These are phyloP conservation scores for Acanthacorydalis orientalis DNA, from an alignment of 2,888 invertebrate genomes.

Conservation along the genomic window DNA sequence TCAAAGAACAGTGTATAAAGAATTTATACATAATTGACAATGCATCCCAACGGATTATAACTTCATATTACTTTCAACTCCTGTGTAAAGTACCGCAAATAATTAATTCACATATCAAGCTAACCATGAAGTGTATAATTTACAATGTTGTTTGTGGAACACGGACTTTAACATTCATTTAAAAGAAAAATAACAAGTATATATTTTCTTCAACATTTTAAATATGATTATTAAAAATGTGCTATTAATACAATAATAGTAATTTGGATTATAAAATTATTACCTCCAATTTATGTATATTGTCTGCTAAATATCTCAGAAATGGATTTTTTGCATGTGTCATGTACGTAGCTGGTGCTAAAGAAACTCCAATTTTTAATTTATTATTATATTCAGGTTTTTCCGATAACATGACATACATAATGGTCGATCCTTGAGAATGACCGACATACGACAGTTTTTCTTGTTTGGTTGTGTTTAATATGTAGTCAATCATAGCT, in stretches of 20 bases:
- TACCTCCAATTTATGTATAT: slow-evolving; percentile 13
- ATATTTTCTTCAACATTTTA: no score
- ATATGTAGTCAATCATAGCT: slow-evolving; percentile 31
- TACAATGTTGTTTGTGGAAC: no score
- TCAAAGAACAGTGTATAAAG: no score
- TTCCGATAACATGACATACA: slow-evolving; percentile 34
- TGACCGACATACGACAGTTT: slow-evolving; percentile 40
- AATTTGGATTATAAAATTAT: neutral
- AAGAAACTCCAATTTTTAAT: slow-evolving; percentile 31
- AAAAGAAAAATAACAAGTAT: no score
- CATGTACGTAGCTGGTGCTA: slow-evolving; percentile 41
- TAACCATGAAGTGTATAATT: no score
- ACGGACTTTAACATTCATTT: no score
- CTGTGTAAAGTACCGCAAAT: no score
- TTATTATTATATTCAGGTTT: slow-evolving; percentile 34
- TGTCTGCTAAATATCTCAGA: slow-evolving; percentile 16
- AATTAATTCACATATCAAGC: no score
- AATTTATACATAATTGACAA: no score
- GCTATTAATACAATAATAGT: neutral
- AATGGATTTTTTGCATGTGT: slow-evolving; percentile 28
- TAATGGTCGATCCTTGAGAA: slow-evolving; percentile 40
- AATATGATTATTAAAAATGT: no score
- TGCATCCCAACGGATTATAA: no score
- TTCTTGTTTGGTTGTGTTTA: slow-evolving; percentile 21
- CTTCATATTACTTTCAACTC: no score